A percentile compares a stretch with the other conserved stretches of the same genome.
phyloP scores from a whole-genome alignment of 2,113 vertebrate genomes.

The Saimiri boliviensis region DNA sequence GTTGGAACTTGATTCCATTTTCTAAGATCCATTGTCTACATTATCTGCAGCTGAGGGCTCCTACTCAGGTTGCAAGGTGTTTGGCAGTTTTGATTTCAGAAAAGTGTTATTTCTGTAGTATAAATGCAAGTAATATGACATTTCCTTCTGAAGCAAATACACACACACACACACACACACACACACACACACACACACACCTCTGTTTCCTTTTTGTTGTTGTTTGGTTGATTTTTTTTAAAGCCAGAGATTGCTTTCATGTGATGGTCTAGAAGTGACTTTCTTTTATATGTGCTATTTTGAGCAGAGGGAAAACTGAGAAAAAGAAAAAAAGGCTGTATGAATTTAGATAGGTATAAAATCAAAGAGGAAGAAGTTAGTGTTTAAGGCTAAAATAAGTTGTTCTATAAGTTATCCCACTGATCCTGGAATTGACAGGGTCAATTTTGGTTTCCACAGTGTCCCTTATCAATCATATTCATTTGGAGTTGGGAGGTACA shows the following conservation, averaged over 20 bases:
- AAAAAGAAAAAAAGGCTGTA: neutral
- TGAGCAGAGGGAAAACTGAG: neutral
- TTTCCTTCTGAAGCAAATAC: neutral
- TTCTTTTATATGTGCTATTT: neutral
- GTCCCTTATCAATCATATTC: neutral
- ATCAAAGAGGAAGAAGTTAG: neutral
- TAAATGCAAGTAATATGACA: neutral
- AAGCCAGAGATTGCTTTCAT: neutral
- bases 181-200: neutral
- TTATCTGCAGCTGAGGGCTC: neutral
- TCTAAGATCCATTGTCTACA: neutral
- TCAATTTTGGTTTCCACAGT: neutral
- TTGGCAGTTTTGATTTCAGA: neutral
- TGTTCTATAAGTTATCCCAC: neutral
- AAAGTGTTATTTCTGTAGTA: neutral
- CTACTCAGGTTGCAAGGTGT: neutral
- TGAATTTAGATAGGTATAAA: conserved; percentile 19
- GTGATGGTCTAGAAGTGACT: neutral
- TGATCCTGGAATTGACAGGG: neutral
- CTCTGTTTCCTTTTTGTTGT: neutral
- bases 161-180: neutral
- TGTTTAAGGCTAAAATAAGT: conserved; percentile 43
- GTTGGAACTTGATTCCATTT: neutral
- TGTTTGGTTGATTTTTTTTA: neutral
- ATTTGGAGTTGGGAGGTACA: neutral